Base-by-base conservation (phyloP, 2,797 vertebrate genomes). In the Enteromius paludinosus region DNA sequence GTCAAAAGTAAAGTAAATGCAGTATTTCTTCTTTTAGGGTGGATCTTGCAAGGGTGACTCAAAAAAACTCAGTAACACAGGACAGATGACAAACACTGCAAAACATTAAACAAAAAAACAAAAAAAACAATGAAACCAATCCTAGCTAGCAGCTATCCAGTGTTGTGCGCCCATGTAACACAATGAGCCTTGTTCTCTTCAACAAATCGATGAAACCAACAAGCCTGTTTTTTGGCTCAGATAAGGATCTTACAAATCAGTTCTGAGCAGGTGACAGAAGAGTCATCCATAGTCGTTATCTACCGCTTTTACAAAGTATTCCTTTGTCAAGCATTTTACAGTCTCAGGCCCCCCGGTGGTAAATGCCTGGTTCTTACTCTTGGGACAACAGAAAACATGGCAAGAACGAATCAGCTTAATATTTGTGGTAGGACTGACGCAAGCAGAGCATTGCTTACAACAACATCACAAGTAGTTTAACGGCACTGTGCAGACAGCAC, bases 131-230 rank as follows among this genome's bases (percentile, higher is more conserved):
- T 25, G 14, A 78, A 59, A 59, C 20, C 43, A 71, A 64, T 33
- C 15, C 15, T 33, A 64, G 59, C 15, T 11, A 49, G 41, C 15
- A 54, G 45, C 43, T 41, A 38, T 73, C 25, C 23, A n/a, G 25
- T 77, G 43, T 30, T 74, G 47, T 49, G 17, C 56, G 35, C 12
- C 11, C 18, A 12, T 54, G 33, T 74, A 82, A 82, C 45, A 54
- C 59, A 82, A 81, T 49, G 28, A 65, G 72, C 38, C 33, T 59
- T 68, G 30, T 59, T 82, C 73, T 70, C 41, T 41, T 17, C 9
- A 74, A 82, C 61, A 79, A 62, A 41, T 78, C 52, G 20, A 79
- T 79, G 69, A 28, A 64, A 61, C 68, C 56, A 78, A 80, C 66
- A 71, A 43, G 25, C 35, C 38, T n/a, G 25, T 71, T 70, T 52